Evolutionary conservation across 2,113 vertebrate species (phyloP), one percentile per base, ranked within the genome.

Genomic region (Crotalus helleri): DNA sequence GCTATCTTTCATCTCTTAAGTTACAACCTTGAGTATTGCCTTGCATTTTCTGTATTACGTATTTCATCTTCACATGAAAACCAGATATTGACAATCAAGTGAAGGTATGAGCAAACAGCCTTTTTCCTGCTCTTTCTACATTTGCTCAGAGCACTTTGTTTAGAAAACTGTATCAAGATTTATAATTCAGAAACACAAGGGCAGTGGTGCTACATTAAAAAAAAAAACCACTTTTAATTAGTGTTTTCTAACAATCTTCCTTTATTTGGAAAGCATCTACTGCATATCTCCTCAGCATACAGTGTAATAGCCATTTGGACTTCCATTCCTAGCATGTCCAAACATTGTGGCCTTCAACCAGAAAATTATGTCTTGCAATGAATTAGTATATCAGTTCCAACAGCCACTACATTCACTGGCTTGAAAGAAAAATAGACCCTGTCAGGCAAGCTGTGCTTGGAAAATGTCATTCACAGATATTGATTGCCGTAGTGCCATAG

Each of bases 1-100:
- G 26, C 74, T 15, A 74, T 51, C 49, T 92, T 92, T 92, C 21
- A 92, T n/a, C n/a, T 88, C 51, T 92, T 89, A 39, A 81, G 46
- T 57, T 81, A 74, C 64, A 49, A 26, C 51, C 15, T 89, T 89
- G 51, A 69, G 59, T 81, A 74, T 13, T 74, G 23, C 74, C 87
- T 29, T 55, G 59, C 15, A n/a, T n/a, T 49, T 87, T 46, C 85
- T 15, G 19, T 89, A 8, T 89, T 55, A 53, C 10, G 21, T 89
- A 64, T 59, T 87, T 29, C 15, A 87, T 59, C 81, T 91, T 17
- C 58, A 49, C 39, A 21, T 49, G 49, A 57, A 81, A 81, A 81
- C 57, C 3, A 44, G 23, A 92, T 59, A 49, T 86, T 26, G 9
- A 88, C 29, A 55, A 51, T 33, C 54, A 4, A 33, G 3, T 74